Conservation (phyloP, 1,140 invertebrate species). For the Drosophila truncata region DNA sequence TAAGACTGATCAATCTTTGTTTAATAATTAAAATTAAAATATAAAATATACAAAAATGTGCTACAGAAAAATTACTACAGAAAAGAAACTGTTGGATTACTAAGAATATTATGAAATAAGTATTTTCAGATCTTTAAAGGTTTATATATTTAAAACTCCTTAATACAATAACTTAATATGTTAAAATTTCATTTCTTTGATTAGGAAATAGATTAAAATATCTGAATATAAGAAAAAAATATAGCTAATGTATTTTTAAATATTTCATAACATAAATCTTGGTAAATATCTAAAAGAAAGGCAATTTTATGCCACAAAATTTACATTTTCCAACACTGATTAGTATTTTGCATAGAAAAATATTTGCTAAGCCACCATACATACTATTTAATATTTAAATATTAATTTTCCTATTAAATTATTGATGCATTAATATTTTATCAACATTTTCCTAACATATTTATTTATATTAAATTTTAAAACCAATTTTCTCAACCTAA, state of each 20-base stretch:
- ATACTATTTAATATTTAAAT: not conserved
- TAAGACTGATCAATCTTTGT: not conserved
- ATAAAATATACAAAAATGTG: not conserved
- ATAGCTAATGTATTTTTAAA: too few species aligned
- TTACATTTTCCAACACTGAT: too few species aligned
- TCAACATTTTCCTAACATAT: too few species aligned
- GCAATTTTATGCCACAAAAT: too few species aligned
- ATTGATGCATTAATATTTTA: too few species aligned
- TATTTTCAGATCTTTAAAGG: not conserved
- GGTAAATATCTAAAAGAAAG: too few species aligned
- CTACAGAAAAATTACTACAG: too few species aligned
- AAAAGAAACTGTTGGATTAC: too few species aligned
- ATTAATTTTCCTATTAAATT: too few species aligned
- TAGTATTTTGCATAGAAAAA: too few species aligned
- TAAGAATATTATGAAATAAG: not conserved
- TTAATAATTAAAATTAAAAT: not conserved
- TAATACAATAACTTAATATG: not conserved
- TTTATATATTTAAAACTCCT: not conserved
- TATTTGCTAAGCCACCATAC: too few species aligned
- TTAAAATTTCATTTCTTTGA: not conserved
- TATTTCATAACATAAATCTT: too few species aligned
- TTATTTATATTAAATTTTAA: not conserved
- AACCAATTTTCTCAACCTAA: not conserved
- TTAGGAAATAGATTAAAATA: not conserved
- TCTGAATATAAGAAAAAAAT: not conserved